Evolutionary conservation across 2,888 invertebrate genomes (phyloP).

Genomic region (Agrochola lychnidis): DNA sequence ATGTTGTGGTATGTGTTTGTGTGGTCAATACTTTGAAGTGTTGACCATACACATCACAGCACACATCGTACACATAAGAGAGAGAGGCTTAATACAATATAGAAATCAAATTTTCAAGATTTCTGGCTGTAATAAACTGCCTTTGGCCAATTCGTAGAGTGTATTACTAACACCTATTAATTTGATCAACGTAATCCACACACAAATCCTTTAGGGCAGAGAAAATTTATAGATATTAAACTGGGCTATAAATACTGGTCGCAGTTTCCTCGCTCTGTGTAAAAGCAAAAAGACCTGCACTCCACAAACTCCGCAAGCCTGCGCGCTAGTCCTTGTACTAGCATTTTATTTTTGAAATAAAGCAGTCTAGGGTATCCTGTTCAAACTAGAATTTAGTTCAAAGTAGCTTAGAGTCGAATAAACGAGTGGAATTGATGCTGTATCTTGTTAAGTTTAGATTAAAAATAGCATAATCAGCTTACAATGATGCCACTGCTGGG

Average conservation of each 20-base stretch:
- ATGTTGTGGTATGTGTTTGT: background rate
- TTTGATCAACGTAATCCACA: constrained; percentile 36
- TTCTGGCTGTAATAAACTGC: background rate
- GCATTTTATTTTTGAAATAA: constrained; percentile 67
- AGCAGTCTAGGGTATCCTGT: constrained; percentile 50
- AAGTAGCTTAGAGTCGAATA: constrained; percentile 21
- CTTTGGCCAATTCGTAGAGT: constrained; percentile 5
- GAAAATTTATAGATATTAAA: constrained; percentile 68
- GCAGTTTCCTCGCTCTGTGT: constrained; percentile 69
- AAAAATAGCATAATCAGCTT: background rate
- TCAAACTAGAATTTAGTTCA: constrained; percentile 55
- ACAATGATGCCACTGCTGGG: too few relatives aligned
- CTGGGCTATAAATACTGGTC: constrained; percentile 74
- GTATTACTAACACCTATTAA: constrained; percentile 46
- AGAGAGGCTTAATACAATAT: background rate
- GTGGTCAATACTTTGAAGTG: background rate
- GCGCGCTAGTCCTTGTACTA: constrained; percentile 62
- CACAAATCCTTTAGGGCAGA: constrained; percentile 61
- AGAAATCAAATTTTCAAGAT: background rate
- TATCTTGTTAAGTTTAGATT: background rate
- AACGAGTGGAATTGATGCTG: background rate
- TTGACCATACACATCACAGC: too few relatives aligned
- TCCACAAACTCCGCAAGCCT: constrained; percentile 65
- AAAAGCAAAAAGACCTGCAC: constrained; percentile 65
- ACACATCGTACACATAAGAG: background rate